phyloP scores from a whole-genome alignment of 2,113 vertebrate genomes.

The Cettia cetti region DNA sequence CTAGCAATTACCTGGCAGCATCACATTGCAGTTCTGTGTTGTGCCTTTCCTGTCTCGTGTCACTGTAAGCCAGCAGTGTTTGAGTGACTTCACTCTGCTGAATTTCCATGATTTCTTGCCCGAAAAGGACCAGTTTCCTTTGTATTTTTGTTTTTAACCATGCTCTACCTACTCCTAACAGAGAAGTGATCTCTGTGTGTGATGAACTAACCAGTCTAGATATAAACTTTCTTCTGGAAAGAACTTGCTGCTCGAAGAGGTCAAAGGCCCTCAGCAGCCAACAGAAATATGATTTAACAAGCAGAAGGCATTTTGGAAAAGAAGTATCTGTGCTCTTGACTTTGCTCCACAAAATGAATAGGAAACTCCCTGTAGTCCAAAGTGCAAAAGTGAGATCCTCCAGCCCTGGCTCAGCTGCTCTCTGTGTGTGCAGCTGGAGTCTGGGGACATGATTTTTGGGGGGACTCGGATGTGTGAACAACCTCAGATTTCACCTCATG shows the following conservation, averaged over 20 bases:
- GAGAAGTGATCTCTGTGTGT: neutral
- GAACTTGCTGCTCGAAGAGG: neutral
- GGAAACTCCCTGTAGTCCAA: neutral
- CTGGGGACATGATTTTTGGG: neutral
- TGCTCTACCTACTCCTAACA: neutral
- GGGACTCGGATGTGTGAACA: neutral
- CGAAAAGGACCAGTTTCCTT: neutral
- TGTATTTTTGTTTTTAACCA: neutral
- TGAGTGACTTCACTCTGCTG: neutral
- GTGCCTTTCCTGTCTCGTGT: neutral
- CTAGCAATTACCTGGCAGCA: neutral
- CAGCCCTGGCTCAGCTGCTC: neutral
- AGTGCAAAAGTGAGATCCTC: neutral
- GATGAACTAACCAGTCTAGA: neutral
- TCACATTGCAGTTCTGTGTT: neutral
- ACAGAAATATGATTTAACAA: constrained; percentile 4
- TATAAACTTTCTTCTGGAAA: neutral
- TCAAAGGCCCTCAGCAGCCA: constrained; percentile 5
- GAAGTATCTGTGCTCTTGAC: neutral
- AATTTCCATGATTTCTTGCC: neutral
- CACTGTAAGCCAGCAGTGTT: accelerated
- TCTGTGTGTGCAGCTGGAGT: neutral
- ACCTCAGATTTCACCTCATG: neutral
- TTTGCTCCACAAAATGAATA: neutral
- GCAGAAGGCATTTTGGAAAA: neutral